phyloP scores from a whole-genome alignment of 92 coral and sea anemone species.

The Diadumene lineata region DNA sequence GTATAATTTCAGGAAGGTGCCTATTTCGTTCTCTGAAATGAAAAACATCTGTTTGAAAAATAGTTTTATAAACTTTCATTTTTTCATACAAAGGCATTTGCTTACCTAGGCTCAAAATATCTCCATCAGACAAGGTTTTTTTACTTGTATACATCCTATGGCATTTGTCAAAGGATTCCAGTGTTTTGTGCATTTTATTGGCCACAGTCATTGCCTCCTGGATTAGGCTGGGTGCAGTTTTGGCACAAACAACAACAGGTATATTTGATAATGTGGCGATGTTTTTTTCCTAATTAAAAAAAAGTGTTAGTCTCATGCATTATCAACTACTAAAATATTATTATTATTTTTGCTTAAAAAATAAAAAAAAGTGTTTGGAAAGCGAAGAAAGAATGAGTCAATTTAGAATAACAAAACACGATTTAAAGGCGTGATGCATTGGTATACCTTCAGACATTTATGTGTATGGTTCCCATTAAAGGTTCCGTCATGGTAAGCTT shows the following conservation, averaged over 20 bases:
- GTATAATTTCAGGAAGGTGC: neutral
- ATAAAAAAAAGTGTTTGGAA: neutral
- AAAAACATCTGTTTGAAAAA: too few relatives aligned
- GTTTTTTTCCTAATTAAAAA: neutral
- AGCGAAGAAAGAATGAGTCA: neutral
- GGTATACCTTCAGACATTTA: constrained; percentile 21
- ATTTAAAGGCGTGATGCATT: neutral
- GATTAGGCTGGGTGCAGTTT: neutral
- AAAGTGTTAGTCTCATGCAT: neutral
- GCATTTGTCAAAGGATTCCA: constrained; percentile 6
- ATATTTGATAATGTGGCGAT: neutral
- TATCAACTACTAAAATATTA: neutral
- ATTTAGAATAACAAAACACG: neutral
- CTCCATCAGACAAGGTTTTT: neutral
- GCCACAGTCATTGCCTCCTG: neutral
- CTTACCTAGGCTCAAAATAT: constrained; percentile 7
- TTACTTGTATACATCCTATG: constrained; percentile 9
- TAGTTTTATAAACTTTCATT: neutral
- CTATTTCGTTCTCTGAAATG: constrained; percentile 7
- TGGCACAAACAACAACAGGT: neutral
- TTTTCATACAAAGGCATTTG: neutral
- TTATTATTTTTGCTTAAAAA: neutral
- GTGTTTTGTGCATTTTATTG: neutral
- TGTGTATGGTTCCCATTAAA: constrained; percentile 24
- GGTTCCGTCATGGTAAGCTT: constrained; percentile 29